Evolutionary conservation across 1,140 invertebrate species (phyloP), one percentile per base, ranked within the genome.

Genomic region (Drosophila prosaltans): DNA sequence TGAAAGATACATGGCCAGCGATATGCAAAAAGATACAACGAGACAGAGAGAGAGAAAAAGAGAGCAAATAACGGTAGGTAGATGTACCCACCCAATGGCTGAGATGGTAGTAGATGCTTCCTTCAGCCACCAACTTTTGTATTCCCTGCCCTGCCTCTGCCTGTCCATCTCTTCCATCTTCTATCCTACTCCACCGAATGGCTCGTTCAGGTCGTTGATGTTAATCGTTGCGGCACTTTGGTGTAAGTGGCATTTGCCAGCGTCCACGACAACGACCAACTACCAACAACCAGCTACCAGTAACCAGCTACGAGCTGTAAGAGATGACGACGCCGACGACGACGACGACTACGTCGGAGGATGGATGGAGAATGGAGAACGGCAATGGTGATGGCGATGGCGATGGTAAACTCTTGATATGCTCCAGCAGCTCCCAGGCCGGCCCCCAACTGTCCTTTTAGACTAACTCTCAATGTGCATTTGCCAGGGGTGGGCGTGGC

Each of bases 201-300:
- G 75, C 30, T 72, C 82, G 65, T 70, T 79, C 80, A 77, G 83
- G 83, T 88, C 83, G 84, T 89, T 89, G 84, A 88, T 88, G 84
- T 89, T 88, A 88, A 88, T 88, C 84, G 84, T 75, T 89, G 84
- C 80, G 84, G 84, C 84, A 88, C 84, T 88, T 88, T 89, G 84
- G 83, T 80, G 83, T 88, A 88, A 89, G 83, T 86, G 83, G 83
- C 83, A 88, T 88, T 86, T 86, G 72, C 76, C 83, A 86, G 84
- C 80, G 84, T 88, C 82, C 82, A 86, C 81, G 78, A 76, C 80
- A 69, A 75, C 66, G 55, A 59, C 36, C 45, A 51, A 51, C 45
- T 51, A 51, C 45, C 45, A 51, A 21, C 45, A 10, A 51, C 9
- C 8, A 51, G 45, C 45, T 88, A 70, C 76, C 83, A 86, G 80